Conservation (phyloP, 2,797 vertebrate species). For the Cetoscarus ocellatus region DNA sequence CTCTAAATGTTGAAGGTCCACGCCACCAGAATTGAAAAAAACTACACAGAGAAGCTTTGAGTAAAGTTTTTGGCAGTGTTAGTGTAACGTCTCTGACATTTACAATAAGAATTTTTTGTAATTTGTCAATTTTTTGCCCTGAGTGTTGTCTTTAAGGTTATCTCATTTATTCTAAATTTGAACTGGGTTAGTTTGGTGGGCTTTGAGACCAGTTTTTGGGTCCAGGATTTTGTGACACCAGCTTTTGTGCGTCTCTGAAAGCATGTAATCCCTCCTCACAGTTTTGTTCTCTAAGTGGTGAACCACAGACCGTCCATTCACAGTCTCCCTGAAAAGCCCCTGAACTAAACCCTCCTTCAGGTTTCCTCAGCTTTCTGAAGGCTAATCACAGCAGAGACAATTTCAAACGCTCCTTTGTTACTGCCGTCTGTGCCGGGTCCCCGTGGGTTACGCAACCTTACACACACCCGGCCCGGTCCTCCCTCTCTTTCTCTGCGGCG, state of each 20-base stretch:
- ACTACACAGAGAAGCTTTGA: no score
- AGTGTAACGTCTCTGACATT: no score
- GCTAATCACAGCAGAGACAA: slow-evolving; percentile 32
- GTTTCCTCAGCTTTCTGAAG: slow-evolving; percentile 28
- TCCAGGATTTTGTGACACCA: slow-evolving; percentile 5
- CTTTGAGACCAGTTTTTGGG: background rate
- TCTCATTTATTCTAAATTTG: background rate
- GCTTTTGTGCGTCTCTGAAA: slow-evolving; percentile 20
- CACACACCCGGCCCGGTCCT: slow-evolving; percentile 2
- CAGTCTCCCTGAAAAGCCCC: slow-evolving; percentile 24
- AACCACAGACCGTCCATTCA: slow-evolving; percentile 34
- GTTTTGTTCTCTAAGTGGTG: slow-evolving; percentile 19
- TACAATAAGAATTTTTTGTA: no score
- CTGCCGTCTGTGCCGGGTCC: slow-evolving; percentile 35
- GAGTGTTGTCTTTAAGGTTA: background rate
- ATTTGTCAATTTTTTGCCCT: background rate
- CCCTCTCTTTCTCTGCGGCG: background rate
- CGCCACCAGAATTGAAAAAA: no score
- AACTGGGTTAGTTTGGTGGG: background rate
- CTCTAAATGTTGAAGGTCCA: no score
- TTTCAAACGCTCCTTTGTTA: slow-evolving; percentile 50
- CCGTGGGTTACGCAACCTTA: slow-evolving; percentile 38
- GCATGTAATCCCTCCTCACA: slow-evolving; percentile 32
- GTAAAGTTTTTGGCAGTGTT: no score
- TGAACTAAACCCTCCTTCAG: slow-evolving; percentile 27